Base-by-base conservation (phyloP, 35 echinoderm and acorn worm genomes). In the Strongylocentrotus purpuratus region DNA sequence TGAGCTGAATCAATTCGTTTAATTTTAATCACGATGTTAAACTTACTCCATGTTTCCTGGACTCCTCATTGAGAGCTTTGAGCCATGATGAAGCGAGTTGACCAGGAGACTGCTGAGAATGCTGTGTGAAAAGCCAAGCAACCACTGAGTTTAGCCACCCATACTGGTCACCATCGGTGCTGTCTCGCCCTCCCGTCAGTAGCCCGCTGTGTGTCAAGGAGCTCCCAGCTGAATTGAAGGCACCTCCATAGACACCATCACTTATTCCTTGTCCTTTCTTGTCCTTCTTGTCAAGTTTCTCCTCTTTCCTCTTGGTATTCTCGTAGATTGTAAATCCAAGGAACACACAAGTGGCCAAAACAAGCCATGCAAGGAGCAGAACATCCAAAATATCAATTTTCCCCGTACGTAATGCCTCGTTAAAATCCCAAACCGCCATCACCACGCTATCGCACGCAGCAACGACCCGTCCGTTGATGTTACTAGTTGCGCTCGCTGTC, bases 21-120 rank as follows among this genome's bases (percentile, higher is more conserved):
- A 41, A 41, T 41, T 41, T 41, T 41, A 41, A 41, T 41, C 35
- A 41, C 35, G 9, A 59, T 59, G 8, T 4, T 92, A 3, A 93
- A 96, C 98, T 96, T 97, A 99, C 98, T 94, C 98, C 98, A 97
- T 97, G 96, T 95, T 97, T 98, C 86, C 97, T 99, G 33, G 98
- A 95, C 47, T 99, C 96, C 17, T 99, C 98, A 94, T 99, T 99
- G 4, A 99, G 95, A 31, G 98, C 98, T 94, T 97, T 99, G 46
- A 99, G 88, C 98, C 98, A 99, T 18, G 96, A 95, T 8, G 95
- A 95, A 9, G 96, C 94, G 15, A 99, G 60, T 65, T 99, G 97
- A 86, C 96, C 95, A 33, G 98, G 96, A 47, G 96, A 85, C n/a
- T 92, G 92, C 61, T 98, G 98, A 47, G 97, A 97, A 47, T 99